A percentile compares a stretch with the other conserved stretches of the same genome.
Conservation (phyloP, 2,113 vertebrate genomes). For the Silurus asotus region DNA sequence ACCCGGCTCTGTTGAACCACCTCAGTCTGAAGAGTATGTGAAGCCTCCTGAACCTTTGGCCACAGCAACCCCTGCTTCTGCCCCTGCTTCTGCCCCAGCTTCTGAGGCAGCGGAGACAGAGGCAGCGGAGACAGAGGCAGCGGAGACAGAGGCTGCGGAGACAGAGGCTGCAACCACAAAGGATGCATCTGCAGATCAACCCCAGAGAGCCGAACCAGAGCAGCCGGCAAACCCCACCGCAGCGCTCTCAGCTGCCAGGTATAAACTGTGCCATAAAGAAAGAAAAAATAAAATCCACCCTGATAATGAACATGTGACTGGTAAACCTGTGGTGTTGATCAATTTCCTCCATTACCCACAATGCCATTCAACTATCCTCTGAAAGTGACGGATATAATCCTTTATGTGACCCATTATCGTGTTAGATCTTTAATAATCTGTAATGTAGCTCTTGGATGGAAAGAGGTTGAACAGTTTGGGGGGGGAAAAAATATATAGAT, state of each 20-base stretch:
- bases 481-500: neutral
- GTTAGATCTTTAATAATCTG: too few species aligned
- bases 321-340: too few species aligned
- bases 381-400: neutral
- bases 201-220: constrained; percentile 56
- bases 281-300: neutral
- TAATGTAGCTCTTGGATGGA: too few species aligned
- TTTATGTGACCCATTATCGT: neutral
- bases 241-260: constrained; percentile 65
- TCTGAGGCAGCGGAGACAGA: neutral
- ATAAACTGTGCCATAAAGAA: neutral
- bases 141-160: neutral
- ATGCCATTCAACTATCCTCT: neutral
- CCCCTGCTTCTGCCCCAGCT: neutral
- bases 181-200: constrained; percentile 53
- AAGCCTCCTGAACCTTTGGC: constrained; percentile 33
- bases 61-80: constrained; percentile 28
- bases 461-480: too few species aligned
- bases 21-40: too few species aligned
- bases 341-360: neutral
- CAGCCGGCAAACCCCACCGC: constrained; percentile 46
- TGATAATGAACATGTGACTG: neutral
- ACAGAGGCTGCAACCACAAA: constrained; percentile 22
- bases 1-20: neutral
- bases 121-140: neutral